Evolutionary conservation across 2,888 invertebrate genomes (phyloP), one percentile per base, ranked within the genome.

Genomic region (Rotaria macrura): DNA sequence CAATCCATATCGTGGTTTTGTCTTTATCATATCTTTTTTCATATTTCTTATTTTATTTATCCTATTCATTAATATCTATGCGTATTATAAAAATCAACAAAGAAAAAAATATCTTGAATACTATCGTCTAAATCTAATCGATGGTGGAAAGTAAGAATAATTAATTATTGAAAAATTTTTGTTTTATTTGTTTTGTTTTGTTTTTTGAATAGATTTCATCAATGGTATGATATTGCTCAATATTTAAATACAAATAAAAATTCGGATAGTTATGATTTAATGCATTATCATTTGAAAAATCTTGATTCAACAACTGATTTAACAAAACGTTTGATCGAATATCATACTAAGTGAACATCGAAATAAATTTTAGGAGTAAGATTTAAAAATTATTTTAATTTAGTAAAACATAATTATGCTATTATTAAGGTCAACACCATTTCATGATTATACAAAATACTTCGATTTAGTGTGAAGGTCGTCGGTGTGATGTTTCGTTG

Each of bases 151-250:
- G 65, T 65, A 34, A n/a, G 65, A 65, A 5, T 2, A 65, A 65
- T 65, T 4, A 34, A 65, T 29, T 20, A 5, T 5, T 34, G 1
- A 17, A 65, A 34, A 17, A 20, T 34, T 34, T 17, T 14, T 29
- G 2, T 0, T 2, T 29, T 14, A 9, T 10, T 9, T 20, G 2
- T 1, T 29, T 57, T n/a, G n/a, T 57, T 34, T 29, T 14, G 14
- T 34, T 17, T 14, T 54, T 25, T 6, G 34, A 65, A 34, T 34
- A 65, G 65, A 79, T n/a, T 79, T 10, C 40, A 43, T 79, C 43
- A 79, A 79, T 79, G 79, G 79, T 43, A 79, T 79, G 79, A 79
- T 79, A n/a, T 79, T 79, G 43, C 79, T n/a, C 79, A 25, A 43
- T 79, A 43, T n/a, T 43, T 79, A 12, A 79, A 79, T 79, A 12